Base-by-base conservation (phyloP, 2,888 invertebrate genomes). In the Neuroscelio doddi region DNA sequence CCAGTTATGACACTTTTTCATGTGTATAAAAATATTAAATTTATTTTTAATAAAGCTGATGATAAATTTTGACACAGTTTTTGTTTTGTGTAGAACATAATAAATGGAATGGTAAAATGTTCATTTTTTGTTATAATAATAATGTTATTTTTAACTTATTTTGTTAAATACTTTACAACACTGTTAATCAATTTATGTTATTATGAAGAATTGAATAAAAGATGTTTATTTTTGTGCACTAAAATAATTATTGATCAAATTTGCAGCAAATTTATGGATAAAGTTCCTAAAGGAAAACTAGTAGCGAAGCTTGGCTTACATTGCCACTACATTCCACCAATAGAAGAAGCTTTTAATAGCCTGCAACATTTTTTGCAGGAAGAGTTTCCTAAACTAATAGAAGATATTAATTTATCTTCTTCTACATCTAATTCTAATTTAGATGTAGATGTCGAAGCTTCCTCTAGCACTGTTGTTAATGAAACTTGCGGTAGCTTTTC, bases 301-400 rank as follows among this genome's bases (percentile, higher is more conserved):
- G 65, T 76, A 41, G 74, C 80, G 27, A 80, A 80, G 57, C 51
- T 84, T 46, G 76, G 78, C 14, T 72, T 77, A n/a, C 77, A 82
- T 49, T 82, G 77, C 56, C 79, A 79, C 42, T 78, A 75, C 42
- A 77, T 84, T 68, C 82, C 83, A 42, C 83, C 84, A 4, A 78
- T 83, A 45, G 80, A 81, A 56, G 83, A 84, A 70, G 83, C 81
- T 39, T 79, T 79, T 47, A 80, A 81, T 52, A 83, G 78, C 49
- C 64, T 85, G 45, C 84, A 85, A 67, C 77, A 80, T 55, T 83
- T 85, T 73, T 70, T 85, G 52, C 81, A 82, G 63, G 80, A 82
- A 71, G 84, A 84, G 44, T 82, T 84, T 72, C 79, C 81, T 1
- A 80, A 80, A 59, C 74, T 84, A 8, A 80, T 80, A 29, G 74